These are phyloP conservation scores for Trematomus loennbergii DNA, from an alignment of 2,113 vertebrate species.

Conservation along the genomic window DNA sequence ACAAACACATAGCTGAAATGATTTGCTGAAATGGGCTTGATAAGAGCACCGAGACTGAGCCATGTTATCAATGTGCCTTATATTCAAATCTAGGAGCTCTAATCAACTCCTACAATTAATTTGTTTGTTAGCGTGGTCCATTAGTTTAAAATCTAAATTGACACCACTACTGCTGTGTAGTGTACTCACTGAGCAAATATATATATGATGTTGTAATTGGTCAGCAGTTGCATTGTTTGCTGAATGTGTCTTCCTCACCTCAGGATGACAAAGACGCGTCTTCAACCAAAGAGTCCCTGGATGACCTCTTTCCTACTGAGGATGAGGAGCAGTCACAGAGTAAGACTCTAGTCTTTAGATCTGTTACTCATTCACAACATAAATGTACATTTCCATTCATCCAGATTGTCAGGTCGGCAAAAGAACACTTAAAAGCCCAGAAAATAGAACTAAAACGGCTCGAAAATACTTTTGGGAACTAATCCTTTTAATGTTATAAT, in stretches of 20 bases:
- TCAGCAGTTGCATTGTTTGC: neutral
- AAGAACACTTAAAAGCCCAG: neutral
- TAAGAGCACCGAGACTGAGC: neutral
- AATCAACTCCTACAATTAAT: neutral
- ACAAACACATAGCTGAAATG: neutral
- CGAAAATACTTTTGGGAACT: neutral
- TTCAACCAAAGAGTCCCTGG: slow-evolving; percentile 82
- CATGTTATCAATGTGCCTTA: neutral
- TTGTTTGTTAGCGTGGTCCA: neutral
- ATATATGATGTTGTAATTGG: neutral
- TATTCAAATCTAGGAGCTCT: neutral
- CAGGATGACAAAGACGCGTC: slow-evolving; percentile 77
- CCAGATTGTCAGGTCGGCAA: neutral
- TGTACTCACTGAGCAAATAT: too few relatives aligned
- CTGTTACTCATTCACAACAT: neutral
- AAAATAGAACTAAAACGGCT: neutral
- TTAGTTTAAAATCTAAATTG: neutral
- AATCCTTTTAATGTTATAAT: neutral
- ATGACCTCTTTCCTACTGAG: slow-evolving; percentile 87
- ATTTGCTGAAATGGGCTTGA: neutral
- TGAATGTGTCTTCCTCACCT: slow-evolving; percentile 8
- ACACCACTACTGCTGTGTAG: too few relatives aligned
- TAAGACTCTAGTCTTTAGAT: slow-evolving; percentile 39
- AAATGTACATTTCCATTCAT: neutral
- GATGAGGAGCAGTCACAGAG: slow-evolving; percentile 86